A percentile compares a stretch with the other conserved stretches of the same genome.
These are phyloP conservation scores for Eurosta solidaginis DNA, from an alignment of 1,140 invertebrate genomes.

Conservation along the genomic window DNA sequence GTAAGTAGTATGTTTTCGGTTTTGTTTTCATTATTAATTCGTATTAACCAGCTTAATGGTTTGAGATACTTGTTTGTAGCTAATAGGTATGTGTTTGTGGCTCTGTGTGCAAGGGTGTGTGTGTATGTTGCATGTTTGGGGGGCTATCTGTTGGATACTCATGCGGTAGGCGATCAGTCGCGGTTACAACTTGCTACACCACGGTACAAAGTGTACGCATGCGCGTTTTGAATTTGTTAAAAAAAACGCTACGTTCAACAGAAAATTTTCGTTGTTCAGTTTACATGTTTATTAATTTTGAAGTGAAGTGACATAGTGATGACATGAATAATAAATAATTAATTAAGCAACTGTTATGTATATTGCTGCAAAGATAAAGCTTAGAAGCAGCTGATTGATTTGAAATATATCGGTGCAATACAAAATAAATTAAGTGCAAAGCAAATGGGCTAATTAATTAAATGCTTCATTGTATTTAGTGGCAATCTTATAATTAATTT, in stretches of 20 bases:
- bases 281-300: neutral
- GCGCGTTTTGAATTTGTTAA: conserved; percentile 43
- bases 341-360: neutral
- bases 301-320: no score
- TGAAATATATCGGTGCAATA: neutral
- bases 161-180: conserved; percentile 26
- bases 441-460: neutral
- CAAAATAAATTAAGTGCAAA: neutral
- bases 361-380: neutral
- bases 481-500: neutral
- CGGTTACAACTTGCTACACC: conserved; percentile 40
- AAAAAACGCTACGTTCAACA: conserved; percentile 1
- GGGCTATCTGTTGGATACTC: conserved; percentile 31
- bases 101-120: neutral
- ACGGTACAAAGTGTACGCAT: conserved; percentile 30
- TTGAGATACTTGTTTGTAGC: neutral
- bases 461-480: neutral
- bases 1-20: neutral
- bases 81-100: neutral
- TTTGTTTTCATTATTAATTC: conserved; percentile 3
- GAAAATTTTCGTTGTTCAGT: conserved; percentile 6
- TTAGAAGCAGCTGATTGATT: neutral
- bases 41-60: neutral
- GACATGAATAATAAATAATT: neutral
- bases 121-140: conserved; percentile 16